Percentiles rank a stretch among this genome's conserved stretches.
phyloP scores from a whole-genome alignment of 2,888 invertebrate genomes.

The Tridacna gigas region DNA sequence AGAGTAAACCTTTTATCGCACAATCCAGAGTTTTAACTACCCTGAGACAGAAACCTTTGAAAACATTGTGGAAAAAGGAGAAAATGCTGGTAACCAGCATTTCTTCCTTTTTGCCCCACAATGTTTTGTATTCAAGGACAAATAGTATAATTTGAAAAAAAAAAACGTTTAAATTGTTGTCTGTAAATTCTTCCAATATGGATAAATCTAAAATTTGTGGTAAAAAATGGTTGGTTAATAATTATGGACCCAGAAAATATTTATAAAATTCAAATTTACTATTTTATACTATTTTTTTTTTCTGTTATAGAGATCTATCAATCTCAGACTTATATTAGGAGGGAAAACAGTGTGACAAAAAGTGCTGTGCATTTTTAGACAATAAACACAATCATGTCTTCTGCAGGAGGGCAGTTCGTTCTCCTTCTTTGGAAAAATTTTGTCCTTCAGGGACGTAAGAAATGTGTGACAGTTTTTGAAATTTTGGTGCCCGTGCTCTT shows the following conservation, averaged over 20 bases:
- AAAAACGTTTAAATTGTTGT: too few relatives aligned
- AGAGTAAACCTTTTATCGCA: background rate
- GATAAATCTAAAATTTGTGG: too few relatives aligned
- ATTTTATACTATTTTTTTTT: too few relatives aligned
- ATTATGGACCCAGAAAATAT: too few relatives aligned
- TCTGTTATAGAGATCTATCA: background rate
- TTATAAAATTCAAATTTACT: too few relatives aligned
- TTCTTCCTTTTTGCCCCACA: background rate
- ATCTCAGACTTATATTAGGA: background rate
- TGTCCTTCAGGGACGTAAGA: constrained; percentile 70
- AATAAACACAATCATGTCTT: constrained; percentile 44
- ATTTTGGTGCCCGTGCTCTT: constrained; percentile 74
- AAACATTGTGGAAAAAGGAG: background rate
- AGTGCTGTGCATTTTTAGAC: background rate
- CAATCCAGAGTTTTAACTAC: too few relatives aligned
- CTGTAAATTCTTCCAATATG: too few relatives aligned
- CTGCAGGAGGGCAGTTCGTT: constrained; percentile 67
- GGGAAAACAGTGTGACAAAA: background rate
- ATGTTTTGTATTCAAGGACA: background rate
- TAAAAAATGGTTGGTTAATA: too few relatives aligned
- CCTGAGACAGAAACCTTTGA: too few relatives aligned
- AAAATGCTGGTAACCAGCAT: background rate
- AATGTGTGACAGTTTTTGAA: constrained; percentile 75
- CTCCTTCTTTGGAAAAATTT: constrained; percentile 79
- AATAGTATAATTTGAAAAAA: too few relatives aligned